Conservation (phyloP, 2,113 vertebrate species). For the Centropristis striata region DNA sequence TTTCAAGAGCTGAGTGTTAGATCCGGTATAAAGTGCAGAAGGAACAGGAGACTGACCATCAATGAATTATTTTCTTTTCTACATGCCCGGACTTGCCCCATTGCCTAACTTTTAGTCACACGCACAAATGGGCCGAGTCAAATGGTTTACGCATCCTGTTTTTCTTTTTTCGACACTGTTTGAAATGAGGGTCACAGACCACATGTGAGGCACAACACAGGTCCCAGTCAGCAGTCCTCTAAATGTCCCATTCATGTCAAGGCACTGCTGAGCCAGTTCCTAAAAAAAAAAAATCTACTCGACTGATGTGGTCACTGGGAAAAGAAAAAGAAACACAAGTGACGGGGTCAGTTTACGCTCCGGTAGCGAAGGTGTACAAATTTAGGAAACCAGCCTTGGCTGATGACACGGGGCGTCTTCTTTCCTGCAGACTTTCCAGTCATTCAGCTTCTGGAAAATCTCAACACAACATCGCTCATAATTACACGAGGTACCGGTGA, state of each 20-base stretch:
- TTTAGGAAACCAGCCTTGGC: slow-evolving; percentile 71
- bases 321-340: slow-evolving; percentile 58
- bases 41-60: slow-evolving; percentile 41
- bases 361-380: slow-evolving; percentile 72
- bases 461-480: slow-evolving; percentile 65
- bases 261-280: slow-evolving; percentile 48
- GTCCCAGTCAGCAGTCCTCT: slow-evolving; percentile 76
- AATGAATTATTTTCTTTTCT: slow-evolving; percentile 57
- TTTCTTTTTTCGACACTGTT: slow-evolving; percentile 68
- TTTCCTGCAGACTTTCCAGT: slow-evolving; percentile 64
- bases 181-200: slow-evolving; percentile 79
- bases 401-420: slow-evolving; percentile 65
- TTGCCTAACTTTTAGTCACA: slow-evolving; percentile 67
- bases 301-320: slow-evolving; percentile 77
- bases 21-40: slow-evolving; percentile 9
- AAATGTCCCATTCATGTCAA: slow-evolving; percentile 80
- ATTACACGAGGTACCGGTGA: slow-evolving; percentile 55
- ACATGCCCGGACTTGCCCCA: slow-evolving; percentile 62
- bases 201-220: slow-evolving; percentile 80
- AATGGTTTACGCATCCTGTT: slow-evolving; percentile 71
- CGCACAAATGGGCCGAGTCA: slow-evolving; percentile 59
- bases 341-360: slow-evolving; percentile 66
- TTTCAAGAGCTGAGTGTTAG: slow-evolving; percentile 14
- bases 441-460: slow-evolving; percentile 73
- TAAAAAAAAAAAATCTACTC: slow-evolving; percentile 70